Evolutionary conservation across 2,113 vertebrate genomes (phyloP).

Genomic region (Cardinalis cardinalis): DNA sequence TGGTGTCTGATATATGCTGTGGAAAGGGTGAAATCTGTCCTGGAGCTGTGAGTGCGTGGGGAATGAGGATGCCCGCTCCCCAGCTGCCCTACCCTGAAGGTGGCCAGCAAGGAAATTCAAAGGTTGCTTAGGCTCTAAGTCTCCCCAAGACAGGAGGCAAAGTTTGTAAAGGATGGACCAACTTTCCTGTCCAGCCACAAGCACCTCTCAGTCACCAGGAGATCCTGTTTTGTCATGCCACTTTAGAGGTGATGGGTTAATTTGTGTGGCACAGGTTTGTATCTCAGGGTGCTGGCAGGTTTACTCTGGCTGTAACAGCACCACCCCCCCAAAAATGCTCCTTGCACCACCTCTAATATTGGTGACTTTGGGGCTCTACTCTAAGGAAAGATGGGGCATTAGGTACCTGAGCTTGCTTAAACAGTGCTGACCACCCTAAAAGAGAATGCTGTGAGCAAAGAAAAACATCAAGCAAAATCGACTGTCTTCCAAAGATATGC

Average conservation of each 20-base stretch:
- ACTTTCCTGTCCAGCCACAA: not conserved
- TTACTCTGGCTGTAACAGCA: not conserved
- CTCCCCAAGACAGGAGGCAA: not conserved
- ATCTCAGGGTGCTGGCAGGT: fast-evolving
- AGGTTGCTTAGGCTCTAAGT: not conserved
- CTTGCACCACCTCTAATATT: fast-evolving
- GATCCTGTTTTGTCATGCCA: not conserved
- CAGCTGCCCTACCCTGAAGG: not conserved
- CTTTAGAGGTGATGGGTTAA: not conserved
- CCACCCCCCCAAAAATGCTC: not conserved
- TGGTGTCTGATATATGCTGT: not conserved
- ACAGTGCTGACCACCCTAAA: conserved; percentile 6
- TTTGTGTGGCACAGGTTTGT: not conserved
- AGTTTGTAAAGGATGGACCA: not conserved
- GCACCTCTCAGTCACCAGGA: not conserved
- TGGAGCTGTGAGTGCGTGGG: not conserved
- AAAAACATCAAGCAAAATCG: conserved; percentile 10
- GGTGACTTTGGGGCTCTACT: not conserved
- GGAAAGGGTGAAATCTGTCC: not conserved
- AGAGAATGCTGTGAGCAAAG: conserved; percentile 27
- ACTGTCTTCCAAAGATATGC: conserved; percentile 1
- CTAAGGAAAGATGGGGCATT: not conserved
- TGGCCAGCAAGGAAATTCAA: not conserved
- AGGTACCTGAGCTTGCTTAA: conserved; percentile 18
- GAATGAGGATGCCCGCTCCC: fast-evolving